Evolutionary conservation across 1,140 invertebrate genomes (phyloP), one percentile per base, ranked within the genome.

Genomic region (Bombus pascuorum): DNA sequence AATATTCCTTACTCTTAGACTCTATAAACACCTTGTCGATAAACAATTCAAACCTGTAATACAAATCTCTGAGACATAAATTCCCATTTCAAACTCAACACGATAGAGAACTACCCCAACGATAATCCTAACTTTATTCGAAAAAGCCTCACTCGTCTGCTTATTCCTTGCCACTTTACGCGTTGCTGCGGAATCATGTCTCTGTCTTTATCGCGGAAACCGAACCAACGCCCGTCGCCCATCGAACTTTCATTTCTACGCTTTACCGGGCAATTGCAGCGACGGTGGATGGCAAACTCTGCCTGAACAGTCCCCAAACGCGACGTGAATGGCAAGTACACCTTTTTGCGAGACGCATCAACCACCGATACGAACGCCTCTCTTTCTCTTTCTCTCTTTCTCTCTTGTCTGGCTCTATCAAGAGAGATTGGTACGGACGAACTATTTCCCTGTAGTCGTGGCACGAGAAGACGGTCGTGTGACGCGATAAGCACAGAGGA

Each of bases 401-500:
- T 10, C 10, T n/a, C 70, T 25, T 71, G 70, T 72, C 72, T n/a
- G 71, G 28, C n/a, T 73, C 13, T 44, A 44, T 44, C 70, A 13
- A n/a, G 34, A 1, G 32, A 44, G 59, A 78, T 65, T 39, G 59
- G 34, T n/a, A 62, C 59, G 3, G 59, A 34, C 57, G 59, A 37
- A 73, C 42, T 32, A 73, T 73, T 73, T 47, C 22, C 72, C 15
- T n/a, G 42, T 22, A 13, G 72, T 18, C 53, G 53, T 73, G 80
- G 70, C 39, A 74, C n/a, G 71, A 53, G 74, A 77, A 75, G 39
- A 44, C 37, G n/a, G 28, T 42, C 62, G 44, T 88, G 83, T 87
- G 91, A 91, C 86, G 85, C 88, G 80, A 77, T 91, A 93, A 93
- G 91, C 88, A 92, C 83, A 84, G 90, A 85, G 34, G 9, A 5